Percentiles rank a stretch among this genome's conserved stretches.
These are phyloP conservation scores for Rutpela maculata DNA, from an alignment of 2,888 invertebrate genomes.

Conservation along the genomic window DNA sequence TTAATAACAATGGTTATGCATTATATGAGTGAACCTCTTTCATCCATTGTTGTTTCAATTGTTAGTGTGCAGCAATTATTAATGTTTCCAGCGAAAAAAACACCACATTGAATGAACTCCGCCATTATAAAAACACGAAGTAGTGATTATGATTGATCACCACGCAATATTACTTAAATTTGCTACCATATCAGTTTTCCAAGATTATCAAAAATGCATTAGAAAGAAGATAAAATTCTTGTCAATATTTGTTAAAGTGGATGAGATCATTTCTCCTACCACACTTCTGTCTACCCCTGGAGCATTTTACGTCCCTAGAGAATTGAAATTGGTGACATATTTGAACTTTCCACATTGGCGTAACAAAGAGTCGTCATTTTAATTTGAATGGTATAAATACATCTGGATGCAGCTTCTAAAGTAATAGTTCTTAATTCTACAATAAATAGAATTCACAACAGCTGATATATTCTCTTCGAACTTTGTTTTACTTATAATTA, in stretches of 20 bases:
- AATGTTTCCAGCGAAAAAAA: neutral
- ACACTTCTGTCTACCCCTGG: conserved; percentile 2
- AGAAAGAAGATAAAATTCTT: conserved; percentile 20
- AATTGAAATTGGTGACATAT: neutral
- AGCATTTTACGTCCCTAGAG: conserved; percentile 8
- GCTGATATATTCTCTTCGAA: too few species aligned
- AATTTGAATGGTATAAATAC: neutral
- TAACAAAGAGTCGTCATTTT: neutral
- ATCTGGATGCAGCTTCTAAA: neutral
- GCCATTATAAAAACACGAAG: conserved; percentile 22
- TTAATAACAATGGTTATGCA: neutral
- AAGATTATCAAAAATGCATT: conserved; percentile 22
- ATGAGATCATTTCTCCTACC: conserved; percentile 12
- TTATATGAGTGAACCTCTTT: neutral
- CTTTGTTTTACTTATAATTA: too few species aligned
- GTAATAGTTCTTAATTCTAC: neutral
- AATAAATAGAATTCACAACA: neutral
- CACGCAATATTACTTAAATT: conserved; percentile 8
- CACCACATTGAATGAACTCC: neutral
- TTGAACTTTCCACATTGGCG: neutral
- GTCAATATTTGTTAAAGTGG: conserved; percentile 23
- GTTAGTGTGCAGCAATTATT: conserved; percentile 3
- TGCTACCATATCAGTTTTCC: conserved; percentile 17
- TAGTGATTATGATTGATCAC: conserved; percentile 18
- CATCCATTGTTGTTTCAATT: neutral